Evolutionary conservation across 30 jellyfish, hydroid and myxozoan species (phyloP), one percentile per base, ranked within the genome.

Genomic region (Pelagia noctiluca): DNA sequence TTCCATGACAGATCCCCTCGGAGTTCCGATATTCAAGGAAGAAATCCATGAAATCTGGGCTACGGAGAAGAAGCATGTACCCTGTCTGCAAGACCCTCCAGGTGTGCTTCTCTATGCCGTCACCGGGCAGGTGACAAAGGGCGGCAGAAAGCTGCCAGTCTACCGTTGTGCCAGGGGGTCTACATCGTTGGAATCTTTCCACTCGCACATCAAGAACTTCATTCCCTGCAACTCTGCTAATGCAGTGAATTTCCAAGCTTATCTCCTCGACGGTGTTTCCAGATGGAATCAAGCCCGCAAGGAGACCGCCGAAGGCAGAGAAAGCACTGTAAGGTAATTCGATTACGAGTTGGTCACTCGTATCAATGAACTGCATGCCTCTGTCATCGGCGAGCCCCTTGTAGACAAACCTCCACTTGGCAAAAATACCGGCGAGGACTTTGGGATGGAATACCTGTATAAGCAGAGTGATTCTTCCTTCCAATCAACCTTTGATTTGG

Each of bases 91-190:
- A 63, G 89, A 85, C 64, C 89, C 84, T 2, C 76, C 78, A 18
- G 57, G 63, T 29, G 62, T 73, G 50, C 65, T 72, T 35, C 82
- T 73, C 26, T 85, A 85, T 63, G 46, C 95, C 21, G 63, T 30
- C 72, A 54, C 57, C 28, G 50, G 67, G 18, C 47, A 18, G 11
- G 48, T 35, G 37, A 85, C 61, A 16, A 85, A 85, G 46, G 95
- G 89, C 1, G 74, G 50, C 37, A 29, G 2, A 26, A 22, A 24
- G 42, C 50, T 75, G 77, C 90, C 90, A 71, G 90, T 85, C 23
- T 75, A 34, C 63, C 71, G 95, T 13, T 85, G 95, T 65, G 90
- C 85, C 60, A 47, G 90, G 50, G 95, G 90, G 18, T 25, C 84
- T 16, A 85, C 83, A 54, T 73, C 95, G 18, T 2, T 85, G 75